A percentile compares a stretch with the other conserved stretches of the same genome.
Evolutionary conservation across 2,888 invertebrate species (phyloP).

Genomic region (Coenonympha arcania): DNA sequence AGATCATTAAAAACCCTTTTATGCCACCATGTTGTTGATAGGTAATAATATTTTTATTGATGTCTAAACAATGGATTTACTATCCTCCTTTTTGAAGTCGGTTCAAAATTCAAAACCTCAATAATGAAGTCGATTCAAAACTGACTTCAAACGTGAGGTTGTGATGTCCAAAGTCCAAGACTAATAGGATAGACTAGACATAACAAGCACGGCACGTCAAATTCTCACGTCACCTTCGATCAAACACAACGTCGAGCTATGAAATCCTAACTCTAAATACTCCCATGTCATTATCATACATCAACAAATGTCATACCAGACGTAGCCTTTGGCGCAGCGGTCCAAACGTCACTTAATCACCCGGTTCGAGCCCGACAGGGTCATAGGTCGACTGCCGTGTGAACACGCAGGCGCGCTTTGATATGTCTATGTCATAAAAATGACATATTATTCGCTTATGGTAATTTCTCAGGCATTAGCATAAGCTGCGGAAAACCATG

Average conservation of each 20-base stretch:
- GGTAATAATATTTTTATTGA: too few relatives aligned
- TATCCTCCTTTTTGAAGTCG: too few relatives aligned
- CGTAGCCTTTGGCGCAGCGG: constrained; percentile 29
- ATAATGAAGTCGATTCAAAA: too few relatives aligned
- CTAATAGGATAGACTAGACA: too few relatives aligned
- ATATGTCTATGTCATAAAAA: constrained; percentile 18
- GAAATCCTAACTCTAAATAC: constrained; percentile 13
- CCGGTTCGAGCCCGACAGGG: constrained; percentile 28
- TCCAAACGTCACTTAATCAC: constrained; percentile 30
- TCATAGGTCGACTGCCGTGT: constrained; percentile 32
- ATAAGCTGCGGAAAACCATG: constrained; percentile 4
- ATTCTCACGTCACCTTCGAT: background rate
- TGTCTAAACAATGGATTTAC: too few relatives aligned
- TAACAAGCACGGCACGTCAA: background rate
- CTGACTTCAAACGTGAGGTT: too few relatives aligned
- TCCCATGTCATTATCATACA: constrained; percentile 31
- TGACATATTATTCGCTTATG: constrained; percentile 14
- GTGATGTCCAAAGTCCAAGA: too few relatives aligned
- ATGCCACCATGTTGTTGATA: too few relatives aligned
- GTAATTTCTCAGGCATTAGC: constrained; percentile 3
- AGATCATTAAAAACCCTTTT: too few relatives aligned
- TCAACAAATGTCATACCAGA: constrained; percentile 30
- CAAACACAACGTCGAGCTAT: background rate
- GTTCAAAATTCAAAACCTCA: too few relatives aligned
- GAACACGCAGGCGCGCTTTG: constrained; percentile 23